A percentile compares a stretch with the other conserved stretches of the same genome.
These are phyloP conservation scores for Mnemiopsis leidyi DNA, from an alignment of 37 sponge, comb jelly and placozoan species.

Conservation along the genomic window DNA sequence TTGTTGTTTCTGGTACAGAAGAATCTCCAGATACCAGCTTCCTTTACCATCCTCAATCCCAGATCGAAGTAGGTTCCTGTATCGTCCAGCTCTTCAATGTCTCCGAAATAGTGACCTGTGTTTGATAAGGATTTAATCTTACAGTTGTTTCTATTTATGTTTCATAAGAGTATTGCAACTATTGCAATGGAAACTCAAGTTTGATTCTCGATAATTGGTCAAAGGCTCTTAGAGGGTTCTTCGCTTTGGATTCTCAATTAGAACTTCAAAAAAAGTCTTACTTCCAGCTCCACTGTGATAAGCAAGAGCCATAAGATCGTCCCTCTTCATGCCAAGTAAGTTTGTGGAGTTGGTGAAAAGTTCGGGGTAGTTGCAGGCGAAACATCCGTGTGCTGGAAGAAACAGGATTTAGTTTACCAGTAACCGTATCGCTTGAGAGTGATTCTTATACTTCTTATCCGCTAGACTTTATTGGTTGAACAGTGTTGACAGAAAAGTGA, in stretches of 20 bases:
- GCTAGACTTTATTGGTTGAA: too few species aligned
- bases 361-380: constrained; percentile 54
- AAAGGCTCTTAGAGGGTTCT: too few species aligned
- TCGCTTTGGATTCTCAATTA: too few species aligned
- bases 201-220: too few species aligned
- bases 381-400: constrained; percentile 36
- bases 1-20: constrained; percentile 98
- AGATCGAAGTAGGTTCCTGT: constrained; percentile 97
- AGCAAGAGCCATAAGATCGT: constrained; percentile 64
- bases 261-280: too few species aligned
- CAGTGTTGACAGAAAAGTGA: too few species aligned
- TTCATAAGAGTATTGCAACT: too few species aligned
- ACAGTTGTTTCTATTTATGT: too few species aligned
- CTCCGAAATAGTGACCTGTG: constrained; percentile 89
- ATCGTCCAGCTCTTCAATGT: constrained; percentile 96
- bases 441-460: background rate
- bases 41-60: constrained; percentile 80
- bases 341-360: background rate
- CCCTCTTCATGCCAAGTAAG: constrained; percentile 63
- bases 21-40: constrained; percentile 81
- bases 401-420: too few species aligned
- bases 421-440: background rate
- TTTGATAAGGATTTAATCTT: too few species aligned
- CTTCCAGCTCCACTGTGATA: too few species aligned
- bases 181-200: too few species aligned